Evolutionary conservation across 2,888 invertebrate species (phyloP).

Genomic region (Gastracanthus pulcherrimus): DNA sequence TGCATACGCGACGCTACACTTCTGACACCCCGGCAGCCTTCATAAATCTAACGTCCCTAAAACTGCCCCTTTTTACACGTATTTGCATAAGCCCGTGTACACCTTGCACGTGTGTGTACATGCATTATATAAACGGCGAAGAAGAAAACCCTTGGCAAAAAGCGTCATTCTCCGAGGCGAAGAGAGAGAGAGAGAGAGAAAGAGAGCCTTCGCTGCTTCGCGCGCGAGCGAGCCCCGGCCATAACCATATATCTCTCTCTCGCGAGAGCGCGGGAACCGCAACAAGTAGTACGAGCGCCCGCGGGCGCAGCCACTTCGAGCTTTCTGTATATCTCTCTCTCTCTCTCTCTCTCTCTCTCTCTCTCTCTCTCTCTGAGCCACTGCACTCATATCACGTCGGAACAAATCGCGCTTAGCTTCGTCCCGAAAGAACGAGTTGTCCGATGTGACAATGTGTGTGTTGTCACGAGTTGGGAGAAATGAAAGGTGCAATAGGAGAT

Average conservation of each 20-base stretch:
- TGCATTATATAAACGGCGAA: no score
- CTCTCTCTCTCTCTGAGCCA: no score
- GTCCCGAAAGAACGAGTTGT: neutral
- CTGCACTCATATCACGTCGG: neutral
- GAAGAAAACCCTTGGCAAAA: neutral
- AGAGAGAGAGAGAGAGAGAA: no score
- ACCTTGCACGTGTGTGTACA: neutral
- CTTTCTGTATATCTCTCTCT: no score
- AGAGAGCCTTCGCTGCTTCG: no score
- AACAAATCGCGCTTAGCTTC: neutral
- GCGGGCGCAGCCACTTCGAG: neutral
- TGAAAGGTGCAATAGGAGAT: no score
- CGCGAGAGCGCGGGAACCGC: no score
- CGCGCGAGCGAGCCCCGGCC: neutral
- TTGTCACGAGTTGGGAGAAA: no score
- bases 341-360: no score
- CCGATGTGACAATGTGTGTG: no score
- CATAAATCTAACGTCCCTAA: neutral
- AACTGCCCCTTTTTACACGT: neutral
- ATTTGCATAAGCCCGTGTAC: neutral
- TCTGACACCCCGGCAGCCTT: neutral
- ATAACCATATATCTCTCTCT: slow-evolving; percentile 4
- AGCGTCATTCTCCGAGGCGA: neutral
- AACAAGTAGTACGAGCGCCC: neutral
- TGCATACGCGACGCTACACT: neutral